Base-by-base conservation (phyloP, 2,113 vertebrate species). In the Callopanchax toddi region DNA sequence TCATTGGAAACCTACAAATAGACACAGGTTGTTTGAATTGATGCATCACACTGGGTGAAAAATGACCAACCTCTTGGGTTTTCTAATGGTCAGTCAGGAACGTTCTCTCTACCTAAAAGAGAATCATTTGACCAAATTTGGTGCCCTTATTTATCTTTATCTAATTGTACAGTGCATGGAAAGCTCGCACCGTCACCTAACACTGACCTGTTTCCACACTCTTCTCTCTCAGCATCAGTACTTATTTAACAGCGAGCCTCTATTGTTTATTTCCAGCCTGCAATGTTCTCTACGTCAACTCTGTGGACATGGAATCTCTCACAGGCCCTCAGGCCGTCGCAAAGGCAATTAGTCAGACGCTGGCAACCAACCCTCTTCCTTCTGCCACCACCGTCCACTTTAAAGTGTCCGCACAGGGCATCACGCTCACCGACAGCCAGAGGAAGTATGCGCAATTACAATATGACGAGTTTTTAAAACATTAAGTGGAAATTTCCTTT, bases 361-460 rank as follows among this genome's bases (percentile, higher is more conserved):
- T 99, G 87, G 89, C 90, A 26, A 85, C 92, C 13, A 94, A 93
- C 45, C 94, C 95, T 3, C 80, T 90, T 0, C 95, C 96, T 0
- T 83, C 70, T 0, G 95, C 96, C 46, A 96, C 96, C 60, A 92
- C 94, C 0, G 96, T 99, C 74, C 96, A 98, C 87, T 98, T 97
- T 90, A 98, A 97, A 85, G 96, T 97, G 78, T 97, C 96, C 0
- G 82, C 94, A 4, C 96, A 99, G 89, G 97, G 97, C 82, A 96
- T 99, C 89, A 99, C 97, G 50, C 91, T 99, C 84, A 99, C 97
- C 0, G 97, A 99, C 94, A 99, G 96, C 85, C 95, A 98, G 90
- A 95, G 96, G 69, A 99, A 97, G 97, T 99, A 91, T 96, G 96
- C 86, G 29, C 29, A 32, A 32, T 32, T 8, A 6, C 29, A 32